These are phyloP conservation scores for Sturnus vulgaris DNA, from an alignment of 2,113 vertebrate species.

Conservation along the genomic window DNA sequence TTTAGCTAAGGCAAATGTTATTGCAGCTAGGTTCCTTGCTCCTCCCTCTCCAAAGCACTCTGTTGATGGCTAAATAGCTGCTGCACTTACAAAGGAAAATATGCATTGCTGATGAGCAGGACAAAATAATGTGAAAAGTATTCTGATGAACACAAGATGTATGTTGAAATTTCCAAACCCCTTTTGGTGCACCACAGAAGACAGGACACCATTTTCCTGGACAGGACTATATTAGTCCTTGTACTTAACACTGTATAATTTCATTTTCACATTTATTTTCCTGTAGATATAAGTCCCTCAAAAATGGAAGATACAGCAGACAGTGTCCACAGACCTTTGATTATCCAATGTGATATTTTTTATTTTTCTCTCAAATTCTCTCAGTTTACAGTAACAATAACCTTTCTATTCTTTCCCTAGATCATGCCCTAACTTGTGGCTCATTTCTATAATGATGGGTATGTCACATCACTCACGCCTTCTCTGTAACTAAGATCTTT, in stretches of 20 bases:
- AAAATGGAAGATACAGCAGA: neutral
- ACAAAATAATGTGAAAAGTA: neutral
- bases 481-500: neutral
- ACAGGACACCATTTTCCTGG: neutral
- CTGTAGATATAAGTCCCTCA: neutral
- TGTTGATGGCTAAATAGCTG: neutral
- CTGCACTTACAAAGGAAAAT: neutral
- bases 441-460: neutral
- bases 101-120: neutral
- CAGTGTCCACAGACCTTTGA: accelerated
- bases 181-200: neutral
- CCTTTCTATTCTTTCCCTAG: neutral
- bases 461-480: neutral
- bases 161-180: neutral
- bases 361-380: neutral
- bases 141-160: neutral
- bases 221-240: neutral
- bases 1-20: neutral
- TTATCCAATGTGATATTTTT: neutral
- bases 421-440: neutral
- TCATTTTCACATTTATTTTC: neutral
- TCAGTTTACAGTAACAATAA: neutral
- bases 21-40: neutral
- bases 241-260: neutral
- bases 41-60: neutral